Percentiles rank a stretch among this genome's conserved stretches.
phyloP scores from a whole-genome alignment of 2,797 vertebrate genomes.

The Macropodus opercularis region DNA sequence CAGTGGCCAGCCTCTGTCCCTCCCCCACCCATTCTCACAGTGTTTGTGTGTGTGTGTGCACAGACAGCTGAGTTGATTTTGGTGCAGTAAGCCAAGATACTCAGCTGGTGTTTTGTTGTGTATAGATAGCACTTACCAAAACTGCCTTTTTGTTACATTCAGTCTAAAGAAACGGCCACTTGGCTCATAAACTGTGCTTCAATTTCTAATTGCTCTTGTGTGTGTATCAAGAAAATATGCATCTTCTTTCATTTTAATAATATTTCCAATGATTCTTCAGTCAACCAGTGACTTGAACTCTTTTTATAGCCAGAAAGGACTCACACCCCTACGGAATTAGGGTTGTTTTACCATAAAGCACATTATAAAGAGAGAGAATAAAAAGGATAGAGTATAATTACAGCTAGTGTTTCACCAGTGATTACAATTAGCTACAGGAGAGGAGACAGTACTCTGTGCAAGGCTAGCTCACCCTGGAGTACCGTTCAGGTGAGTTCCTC shows the following conservation, averaged over 20 bases:
- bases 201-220: conserved; percentile 13
- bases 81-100: conserved; percentile 48
- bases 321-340: conserved; percentile 7
- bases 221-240: neutral
- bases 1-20: neutral
- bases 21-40: conserved; percentile 30
- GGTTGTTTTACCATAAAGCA: conserved; percentile 34
- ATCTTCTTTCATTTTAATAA: neutral
- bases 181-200: neutral
- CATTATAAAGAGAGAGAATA: conserved; percentile 39
- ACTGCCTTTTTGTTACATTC: conserved; percentile 36
- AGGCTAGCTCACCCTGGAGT: conserved; percentile 86
- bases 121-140: conserved; percentile 39
- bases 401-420: conserved; percentile 60
- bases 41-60: conserved; percentile 18
- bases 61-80: conserved; percentile 50
- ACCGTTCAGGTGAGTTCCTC: conserved; percentile 87
- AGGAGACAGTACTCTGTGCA: conserved; percentile 83
- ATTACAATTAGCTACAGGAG: conserved; percentile 74
- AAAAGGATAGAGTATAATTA: conserved; percentile 38
- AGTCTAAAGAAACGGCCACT: conserved; percentile 21
- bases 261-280: conserved; percentile 33
- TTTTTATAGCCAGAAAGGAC: conserved; percentile 25
- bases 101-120: conserved; percentile 49
- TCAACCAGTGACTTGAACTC: conserved; percentile 35